phyloP scores from a whole-genome alignment of 2,113 vertebrate genomes.

The Camelus bactrianus region DNA sequence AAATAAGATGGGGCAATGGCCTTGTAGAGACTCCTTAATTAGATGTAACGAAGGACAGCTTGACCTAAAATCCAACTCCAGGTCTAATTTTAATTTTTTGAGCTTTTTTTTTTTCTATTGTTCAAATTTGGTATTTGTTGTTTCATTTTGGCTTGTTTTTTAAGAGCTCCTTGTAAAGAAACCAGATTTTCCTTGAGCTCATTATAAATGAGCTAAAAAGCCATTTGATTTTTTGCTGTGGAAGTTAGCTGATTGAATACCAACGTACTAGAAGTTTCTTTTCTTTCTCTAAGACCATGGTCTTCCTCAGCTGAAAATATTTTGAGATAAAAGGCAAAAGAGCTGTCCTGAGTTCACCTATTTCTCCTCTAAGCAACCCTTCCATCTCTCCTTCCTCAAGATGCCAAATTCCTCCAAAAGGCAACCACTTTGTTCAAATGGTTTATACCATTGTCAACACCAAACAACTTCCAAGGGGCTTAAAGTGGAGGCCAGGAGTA shows the following conservation, averaged over 20 bases:
- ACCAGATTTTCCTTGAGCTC: constrained; percentile 40
- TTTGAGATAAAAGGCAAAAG: background rate
- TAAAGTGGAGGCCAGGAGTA: background rate
- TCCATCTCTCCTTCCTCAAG: background rate
- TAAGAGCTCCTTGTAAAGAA: constrained; percentile 36
- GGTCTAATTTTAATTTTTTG: constrained; percentile 40
- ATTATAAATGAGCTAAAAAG: constrained; percentile 32
- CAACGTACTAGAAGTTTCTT: background rate
- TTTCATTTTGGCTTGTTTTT: constrained; percentile 46
- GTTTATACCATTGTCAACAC: too few relatives aligned
- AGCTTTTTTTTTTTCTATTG: background rate
- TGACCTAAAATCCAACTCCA: constrained; percentile 70
- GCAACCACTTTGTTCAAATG: background rate
- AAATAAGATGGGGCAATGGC: background rate
- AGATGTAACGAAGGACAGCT: constrained; percentile 43
- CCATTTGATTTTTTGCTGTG: background rate
- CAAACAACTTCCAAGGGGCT: background rate
- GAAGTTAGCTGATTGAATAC: background rate
- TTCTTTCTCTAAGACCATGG: background rate
- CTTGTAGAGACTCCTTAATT: constrained; percentile 34
- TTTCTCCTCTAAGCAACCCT: background rate
- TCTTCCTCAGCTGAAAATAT: constrained; percentile 26
- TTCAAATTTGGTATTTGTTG: constrained; percentile 42
- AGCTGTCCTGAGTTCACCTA: background rate
- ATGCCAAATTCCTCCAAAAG: background rate